phyloP scores from a whole-genome alignment of 2,888 invertebrate species.

The Xestia ashworthii region DNA sequence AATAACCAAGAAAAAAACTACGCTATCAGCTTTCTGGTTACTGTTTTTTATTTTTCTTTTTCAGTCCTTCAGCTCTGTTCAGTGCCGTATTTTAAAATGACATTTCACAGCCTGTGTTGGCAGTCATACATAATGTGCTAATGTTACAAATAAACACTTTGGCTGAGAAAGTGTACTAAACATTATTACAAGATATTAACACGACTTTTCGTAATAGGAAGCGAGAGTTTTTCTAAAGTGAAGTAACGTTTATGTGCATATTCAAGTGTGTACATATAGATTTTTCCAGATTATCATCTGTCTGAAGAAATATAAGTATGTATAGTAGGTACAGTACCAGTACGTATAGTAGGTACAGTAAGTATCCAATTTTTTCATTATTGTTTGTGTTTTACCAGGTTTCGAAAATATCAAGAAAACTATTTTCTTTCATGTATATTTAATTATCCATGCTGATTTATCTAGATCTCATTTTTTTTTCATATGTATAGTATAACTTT shows the following conservation, averaged over 20 bases:
- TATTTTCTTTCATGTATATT: neutral
- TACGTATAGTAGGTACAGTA: neutral
- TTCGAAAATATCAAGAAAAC: neutral
- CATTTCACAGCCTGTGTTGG: constrained; percentile 29
- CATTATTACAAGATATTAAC: constrained; percentile 66
- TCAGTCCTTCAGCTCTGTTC: constrained; percentile 54
- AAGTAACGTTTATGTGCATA: constrained; percentile 57
- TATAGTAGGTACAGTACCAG: too few relatives aligned
- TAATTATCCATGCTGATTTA: neutral
- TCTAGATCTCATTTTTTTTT: neutral
- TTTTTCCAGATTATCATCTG: neutral
- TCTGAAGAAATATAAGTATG: neutral
- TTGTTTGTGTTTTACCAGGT: neutral
- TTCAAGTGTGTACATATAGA: neutral
- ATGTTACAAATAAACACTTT: constrained; percentile 68
- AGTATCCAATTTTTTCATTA: neutral
- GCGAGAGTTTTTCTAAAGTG: constrained; percentile 66
- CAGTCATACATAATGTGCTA: constrained; percentile 63
- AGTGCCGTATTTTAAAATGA: constrained; percentile 59
- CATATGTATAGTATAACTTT: too few relatives aligned
- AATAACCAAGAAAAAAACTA: neutral
- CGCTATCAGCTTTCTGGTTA: too few relatives aligned
- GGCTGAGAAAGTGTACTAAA: constrained; percentile 69
- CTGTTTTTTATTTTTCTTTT: constrained; percentile 3
- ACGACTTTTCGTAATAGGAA: constrained; percentile 60